Evolutionary conservation across 2,797 vertebrate genomes (phyloP), one percentile per base, ranked within the genome.

Genomic region (Gymnothorax javanicus): DNA sequence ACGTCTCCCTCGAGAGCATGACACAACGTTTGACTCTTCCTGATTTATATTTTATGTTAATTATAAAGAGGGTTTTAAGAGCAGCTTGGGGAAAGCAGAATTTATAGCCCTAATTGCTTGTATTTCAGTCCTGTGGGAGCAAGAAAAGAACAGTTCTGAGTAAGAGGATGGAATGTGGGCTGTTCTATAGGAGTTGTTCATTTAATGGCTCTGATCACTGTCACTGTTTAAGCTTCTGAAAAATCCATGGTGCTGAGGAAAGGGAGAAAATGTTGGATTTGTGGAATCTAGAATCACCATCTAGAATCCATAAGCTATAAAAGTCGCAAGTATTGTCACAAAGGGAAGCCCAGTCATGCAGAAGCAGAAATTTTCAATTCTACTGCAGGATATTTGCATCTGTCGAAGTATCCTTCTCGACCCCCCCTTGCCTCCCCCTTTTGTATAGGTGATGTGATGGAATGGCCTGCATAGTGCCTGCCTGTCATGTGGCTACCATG

Each of bases 41-140:
- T 82, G 20, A 69, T 82, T 81, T 67, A 64, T 56, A 54, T 23
- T 67, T 17, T 43, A 23, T 67, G 62, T 67, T 67, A n/a, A 67
- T 69, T 7, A 69, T 5, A 13, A 59, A 69, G 27, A 82, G 59
- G 9, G 27, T 64, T 87, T 88, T 88, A 54, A 81, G 77, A 54
- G 20, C 23, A 52, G 52, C 77, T 81, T 81, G 85, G 86, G 12
- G 82, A 75, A 85, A 87, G n/a, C 85, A 82, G 17, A 86, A 57
- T 73, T 87, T 84, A 87, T 89, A 89, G 87, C 77, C 87, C 88
- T 87, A 90, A 89, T 89, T 91, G 89, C 87, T 82, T 82, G 20
- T 60, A 82, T 87, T 13, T 58, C 25, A 73, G 57, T 83, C 86
- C 86, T 17, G n/a, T 82, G 82, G 83, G 67, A 83, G 52, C 50